Base-by-base conservation (phyloP, 2,113 vertebrate genomes). In the Gallinago paraguaiae region DNA sequence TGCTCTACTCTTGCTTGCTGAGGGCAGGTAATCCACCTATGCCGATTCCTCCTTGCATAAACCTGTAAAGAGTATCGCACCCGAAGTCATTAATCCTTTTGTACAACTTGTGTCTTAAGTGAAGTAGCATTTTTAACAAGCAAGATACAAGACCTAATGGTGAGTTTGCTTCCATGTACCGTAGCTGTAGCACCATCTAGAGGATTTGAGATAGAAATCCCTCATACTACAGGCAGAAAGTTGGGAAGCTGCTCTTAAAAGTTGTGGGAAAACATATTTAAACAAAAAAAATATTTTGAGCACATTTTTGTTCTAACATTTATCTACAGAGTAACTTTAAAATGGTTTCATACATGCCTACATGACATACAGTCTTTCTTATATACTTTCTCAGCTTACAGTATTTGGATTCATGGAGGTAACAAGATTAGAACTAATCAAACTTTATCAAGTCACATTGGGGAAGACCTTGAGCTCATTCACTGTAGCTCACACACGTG, bases 151-250 rank as follows among this genome's bases (percentile, higher is more conserved):
- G 85, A 82, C 30, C 9, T 11, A 13, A n/a, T 0, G 1, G 11
- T 0, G 56, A 69, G 37, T 12, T 48, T 51, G 7, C 17, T 53
- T 75, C 61, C 20, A 2, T 97, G 90, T 80, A 68, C 87, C 96
- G 76, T 94, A 82, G 69, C 94, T 85, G 75, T 94, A 96, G 97
- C 97, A 97, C 98, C 98, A 98, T 95, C 98, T 98, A 98, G 97
- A 94, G 98, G 98, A 74, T 11, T 9, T 4, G 8, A 45, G 8
- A 6, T 53, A 54, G 94, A 85, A 97, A 60, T 41, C n/a, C 97
- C 67, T 60, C 50, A 48, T 41, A 22, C 33, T 6, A 22, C 1
- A 7, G 39, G 22, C 8, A 65, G 64, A 78, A 59, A 61, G 23
- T n/a, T 20, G 28, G 17, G 33, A 70, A 88, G 39, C 14, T 5